phyloP scores from a whole-genome alignment of 2,113 vertebrate species.

The Dipodomys merriami region DNA sequence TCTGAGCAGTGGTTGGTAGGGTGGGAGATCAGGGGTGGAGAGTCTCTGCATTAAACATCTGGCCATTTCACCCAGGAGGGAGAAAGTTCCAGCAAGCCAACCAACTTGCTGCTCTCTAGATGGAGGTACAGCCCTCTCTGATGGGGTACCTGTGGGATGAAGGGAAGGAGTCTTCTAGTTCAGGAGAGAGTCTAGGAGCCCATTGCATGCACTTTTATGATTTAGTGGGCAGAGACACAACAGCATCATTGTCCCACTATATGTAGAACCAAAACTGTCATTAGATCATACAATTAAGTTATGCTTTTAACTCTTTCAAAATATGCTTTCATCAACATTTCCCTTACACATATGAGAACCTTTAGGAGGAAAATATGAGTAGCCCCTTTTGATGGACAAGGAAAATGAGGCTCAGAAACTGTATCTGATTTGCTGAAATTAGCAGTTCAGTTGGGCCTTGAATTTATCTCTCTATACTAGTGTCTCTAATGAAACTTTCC shows the following conservation, averaged over 20 bases:
- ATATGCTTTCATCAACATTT: background rate
- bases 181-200: background rate
- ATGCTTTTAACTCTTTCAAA: constrained; percentile 29
- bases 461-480: background rate
- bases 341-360: background rate
- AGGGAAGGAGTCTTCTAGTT: background rate
- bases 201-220: background rate
- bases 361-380: background rate
- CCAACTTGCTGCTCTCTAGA: background rate
- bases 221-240: background rate
- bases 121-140: background rate
- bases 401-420: background rate
- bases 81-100: background rate
- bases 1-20: background rate
- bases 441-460: background rate
- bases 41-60: background rate
- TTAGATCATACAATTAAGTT: constrained; percentile 7
- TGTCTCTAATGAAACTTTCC: background rate
- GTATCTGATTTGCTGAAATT: constrained; percentile 11
- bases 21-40: background rate
- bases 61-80: background rate
- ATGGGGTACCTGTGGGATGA: background rate
- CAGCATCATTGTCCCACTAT: background rate
- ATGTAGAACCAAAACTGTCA: background rate
- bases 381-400: background rate